phyloP scores from a whole-genome alignment of 2,888 invertebrate species.

The Heliconius erato region DNA sequence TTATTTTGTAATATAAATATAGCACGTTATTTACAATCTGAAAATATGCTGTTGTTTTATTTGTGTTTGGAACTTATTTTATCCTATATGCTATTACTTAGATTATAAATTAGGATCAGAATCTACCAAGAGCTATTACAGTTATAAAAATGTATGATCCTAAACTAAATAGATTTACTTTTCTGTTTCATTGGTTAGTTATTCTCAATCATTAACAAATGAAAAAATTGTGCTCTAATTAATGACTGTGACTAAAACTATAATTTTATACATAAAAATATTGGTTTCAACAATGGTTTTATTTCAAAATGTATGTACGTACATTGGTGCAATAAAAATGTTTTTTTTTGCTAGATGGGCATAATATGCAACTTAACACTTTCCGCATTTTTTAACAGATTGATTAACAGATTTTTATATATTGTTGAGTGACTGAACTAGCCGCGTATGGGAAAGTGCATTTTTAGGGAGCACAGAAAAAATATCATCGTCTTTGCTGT shows the following conservation, averaged over 20 bases:
- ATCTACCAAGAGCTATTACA: not conserved
- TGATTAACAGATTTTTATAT: too few species aligned
- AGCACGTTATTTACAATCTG: constrained; percentile 85
- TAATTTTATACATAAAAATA: not conserved
- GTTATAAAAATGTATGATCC: not conserved
- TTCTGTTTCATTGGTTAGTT: not conserved
- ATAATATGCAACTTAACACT: not conserved
- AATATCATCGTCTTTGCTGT: too few species aligned
- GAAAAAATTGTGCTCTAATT: not conserved
- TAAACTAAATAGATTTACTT: not conserved
- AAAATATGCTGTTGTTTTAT: constrained; percentile 56
- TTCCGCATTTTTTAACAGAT: not conserved
- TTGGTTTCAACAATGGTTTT: not conserved
- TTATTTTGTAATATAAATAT: constrained; percentile 86
- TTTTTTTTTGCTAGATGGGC: not conserved
- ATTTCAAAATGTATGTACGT: not conserved
- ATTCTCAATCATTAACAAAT: not conserved
- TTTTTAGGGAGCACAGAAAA: too few species aligned
- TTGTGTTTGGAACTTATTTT: not conserved
- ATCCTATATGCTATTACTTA: too few species aligned
- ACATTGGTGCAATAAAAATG: not conserved
- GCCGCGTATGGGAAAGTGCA: too few species aligned
- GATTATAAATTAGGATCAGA: not conserved
- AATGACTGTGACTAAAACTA: not conserved
- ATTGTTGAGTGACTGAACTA: not conserved